A percentile compares a stretch with the other conserved stretches of the same genome.
Evolutionary conservation across 2,888 invertebrate species (phyloP).

Genomic region (Drosophila limbata): DNA sequence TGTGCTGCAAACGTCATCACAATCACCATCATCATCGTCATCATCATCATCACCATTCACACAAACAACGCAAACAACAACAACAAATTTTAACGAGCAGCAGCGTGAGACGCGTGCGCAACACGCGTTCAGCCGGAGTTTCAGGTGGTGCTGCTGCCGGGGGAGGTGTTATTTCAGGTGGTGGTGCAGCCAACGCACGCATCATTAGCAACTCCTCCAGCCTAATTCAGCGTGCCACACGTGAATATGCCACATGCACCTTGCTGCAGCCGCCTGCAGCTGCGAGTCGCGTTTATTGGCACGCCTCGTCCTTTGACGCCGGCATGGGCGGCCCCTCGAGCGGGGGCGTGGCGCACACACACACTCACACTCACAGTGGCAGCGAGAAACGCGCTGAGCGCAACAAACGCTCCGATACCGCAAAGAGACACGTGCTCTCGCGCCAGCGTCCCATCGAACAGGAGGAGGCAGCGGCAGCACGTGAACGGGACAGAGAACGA

Average conservation of each 20-base stretch:
- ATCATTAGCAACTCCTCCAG: conserved; percentile 82
- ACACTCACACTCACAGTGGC: conserved; percentile 6
- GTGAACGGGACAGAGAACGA: neutral
- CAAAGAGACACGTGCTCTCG: conserved; percentile 90
- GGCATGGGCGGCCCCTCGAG: conserved; percentile 69
- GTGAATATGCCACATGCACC: conserved; percentile 83
- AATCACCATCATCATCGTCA: conserved; percentile 65
- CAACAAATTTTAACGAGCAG: conserved; percentile 46
- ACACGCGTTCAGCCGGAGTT: conserved; percentile 26
- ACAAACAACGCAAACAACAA: conserved; percentile 57
- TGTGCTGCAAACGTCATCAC: conserved; percentile 73
- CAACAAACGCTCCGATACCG: conserved; percentile 87
- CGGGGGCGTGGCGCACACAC: conserved; percentile 18
- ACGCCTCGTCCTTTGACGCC: conserved; percentile 93
- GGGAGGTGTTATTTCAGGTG: conserved; percentile 29
- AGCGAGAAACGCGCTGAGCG: conserved; percentile 87
- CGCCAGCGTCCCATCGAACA: conserved; percentile 92
- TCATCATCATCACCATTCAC: conserved; percentile 49
- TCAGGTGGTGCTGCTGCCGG: conserved; percentile 24
- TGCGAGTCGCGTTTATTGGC: conserved; percentile 87
- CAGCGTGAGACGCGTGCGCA: conserved; percentile 79
- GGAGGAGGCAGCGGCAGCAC: conserved; percentile 85
- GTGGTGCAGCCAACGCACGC: conserved; percentile 65
- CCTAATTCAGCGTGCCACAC: conserved; percentile 82
- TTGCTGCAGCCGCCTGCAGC: conserved; percentile 88